These are phyloP conservation scores for Pangasianodon hypophthalmus DNA, from an alignment of 2,113 vertebrate species.

Conservation along the genomic window DNA sequence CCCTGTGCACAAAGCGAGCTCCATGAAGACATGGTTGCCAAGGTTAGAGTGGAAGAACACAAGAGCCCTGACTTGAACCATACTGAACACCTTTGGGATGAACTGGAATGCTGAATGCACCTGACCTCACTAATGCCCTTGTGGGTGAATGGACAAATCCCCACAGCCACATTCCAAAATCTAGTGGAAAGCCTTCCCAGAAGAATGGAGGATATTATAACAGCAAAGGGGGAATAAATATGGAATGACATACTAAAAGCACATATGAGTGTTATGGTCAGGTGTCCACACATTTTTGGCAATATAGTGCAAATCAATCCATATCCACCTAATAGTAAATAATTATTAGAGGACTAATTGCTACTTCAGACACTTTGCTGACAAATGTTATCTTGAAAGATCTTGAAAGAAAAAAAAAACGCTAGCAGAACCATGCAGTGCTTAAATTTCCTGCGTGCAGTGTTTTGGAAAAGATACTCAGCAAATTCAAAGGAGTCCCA, in stretches of 20 bases:
- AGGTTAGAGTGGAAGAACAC: neutral
- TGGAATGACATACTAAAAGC: neutral
- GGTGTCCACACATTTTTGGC: neutral
- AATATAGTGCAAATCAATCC: neutral
- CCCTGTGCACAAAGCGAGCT: neutral
- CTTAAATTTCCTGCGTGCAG: slow-evolving; percentile 44
- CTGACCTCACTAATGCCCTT: neutral
- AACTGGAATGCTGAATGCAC: neutral
- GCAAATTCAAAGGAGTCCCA: slow-evolving; percentile 27
- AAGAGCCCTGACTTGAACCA: neutral
- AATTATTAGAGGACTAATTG: neutral
- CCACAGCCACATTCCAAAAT: neutral
- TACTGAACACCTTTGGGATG: neutral
- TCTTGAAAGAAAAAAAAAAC: neutral
- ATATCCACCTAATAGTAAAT: neutral
- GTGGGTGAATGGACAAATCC: neutral
- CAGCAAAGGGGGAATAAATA: neutral
- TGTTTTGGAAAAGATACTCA: slow-evolving; percentile 31
- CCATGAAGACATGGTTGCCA: neutral
- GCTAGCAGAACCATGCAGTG: neutral
- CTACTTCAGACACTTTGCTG: neutral
- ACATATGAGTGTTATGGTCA: neutral
- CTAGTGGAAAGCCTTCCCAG: neutral
- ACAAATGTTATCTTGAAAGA: neutral
- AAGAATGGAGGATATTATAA: neutral